Percentiles rank a stretch among this genome's conserved stretches.
phyloP scores from a whole-genome alignment of 2,888 invertebrate species.

The Craniophora ligustri region DNA sequence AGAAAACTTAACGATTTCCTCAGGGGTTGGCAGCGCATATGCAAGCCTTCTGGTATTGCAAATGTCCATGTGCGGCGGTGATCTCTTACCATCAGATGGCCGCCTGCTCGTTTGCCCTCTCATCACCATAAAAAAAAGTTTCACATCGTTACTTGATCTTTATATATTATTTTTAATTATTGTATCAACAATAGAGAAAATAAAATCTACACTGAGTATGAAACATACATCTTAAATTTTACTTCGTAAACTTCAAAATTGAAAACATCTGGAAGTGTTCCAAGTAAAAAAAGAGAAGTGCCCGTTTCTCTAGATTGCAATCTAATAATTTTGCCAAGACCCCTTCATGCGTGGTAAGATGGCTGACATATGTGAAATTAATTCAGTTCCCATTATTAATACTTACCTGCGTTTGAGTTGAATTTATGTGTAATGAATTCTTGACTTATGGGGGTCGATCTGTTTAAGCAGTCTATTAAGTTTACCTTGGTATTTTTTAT shows the following conservation, averaged over 20 bases:
- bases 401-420: conserved; percentile 60
- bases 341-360: conserved; percentile 39
- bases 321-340: conserved; percentile 55
- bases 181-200: neutral
- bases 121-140: too few species aligned
- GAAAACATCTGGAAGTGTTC: conserved; percentile 50
- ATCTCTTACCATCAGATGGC: too few species aligned
- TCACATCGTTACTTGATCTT: too few species aligned
- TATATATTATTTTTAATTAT: neutral
- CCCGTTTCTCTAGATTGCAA: conserved; percentile 44
- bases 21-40: too few species aligned
- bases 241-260: conserved; percentile 45
- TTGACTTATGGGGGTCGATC: conserved; percentile 61
- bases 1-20: too few species aligned
- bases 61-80: too few species aligned
- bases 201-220: conserved; percentile 7
- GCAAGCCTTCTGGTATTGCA: too few species aligned
- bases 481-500: conserved; percentile 3
- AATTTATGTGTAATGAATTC: conserved; percentile 63
- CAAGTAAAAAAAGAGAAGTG: conserved; percentile 46
- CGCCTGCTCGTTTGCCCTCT: too few species aligned
- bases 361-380: conserved; percentile 58
- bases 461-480: conserved; percentile 49
- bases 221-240: conserved; percentile 32
- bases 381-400: conserved; percentile 58